Conservation (phyloP, 2,888 invertebrate genomes). For the Sphaeridia pumilis region DNA sequence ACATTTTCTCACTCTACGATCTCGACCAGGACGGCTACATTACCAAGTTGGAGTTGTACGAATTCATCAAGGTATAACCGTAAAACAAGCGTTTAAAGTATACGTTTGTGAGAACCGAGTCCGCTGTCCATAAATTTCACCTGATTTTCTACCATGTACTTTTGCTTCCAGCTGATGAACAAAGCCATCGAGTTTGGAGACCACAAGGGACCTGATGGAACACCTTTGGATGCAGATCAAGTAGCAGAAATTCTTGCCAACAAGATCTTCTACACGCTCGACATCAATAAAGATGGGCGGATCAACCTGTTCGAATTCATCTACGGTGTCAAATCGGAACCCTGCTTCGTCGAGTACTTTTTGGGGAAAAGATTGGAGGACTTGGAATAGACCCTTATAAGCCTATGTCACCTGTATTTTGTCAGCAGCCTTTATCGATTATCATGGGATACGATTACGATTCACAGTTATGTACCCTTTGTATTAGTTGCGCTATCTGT, state of each 20-base stretch:
- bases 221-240: slow-evolving; percentile 1
- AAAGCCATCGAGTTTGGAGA: neutral
- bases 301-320: slow-evolving; percentile 13
- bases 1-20: slow-evolving; percentile 9
- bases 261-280: slow-evolving; percentile 7
- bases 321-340: slow-evolving; percentile 8
- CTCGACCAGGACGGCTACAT: slow-evolving; percentile 12
- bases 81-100: too few relatives aligned
- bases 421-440: too few relatives aligned
- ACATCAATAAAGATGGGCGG: slow-evolving; percentile 10
- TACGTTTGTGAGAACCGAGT: too few relatives aligned
- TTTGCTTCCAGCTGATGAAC: slow-evolving; percentile 7
- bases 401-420: too few relatives aligned
- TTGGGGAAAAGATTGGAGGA: slow-evolving; percentile 2
- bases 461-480: too few relatives aligned
- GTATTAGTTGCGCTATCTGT: too few relatives aligned
- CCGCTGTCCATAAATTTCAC: too few relatives aligned
- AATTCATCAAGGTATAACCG: slow-evolving; percentile 13
- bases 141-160: too few relatives aligned
- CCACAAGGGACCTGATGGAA: neutral
- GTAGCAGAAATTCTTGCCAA: slow-evolving; percentile 3
- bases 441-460: too few relatives aligned
- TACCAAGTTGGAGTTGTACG: slow-evolving; percentile 4
- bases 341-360: slow-evolving; percentile 8
- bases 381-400: neutral